phyloP scores from a whole-genome alignment of 2,888 invertebrate genomes.

The Caenorhabditis drosophilae region DNA sequence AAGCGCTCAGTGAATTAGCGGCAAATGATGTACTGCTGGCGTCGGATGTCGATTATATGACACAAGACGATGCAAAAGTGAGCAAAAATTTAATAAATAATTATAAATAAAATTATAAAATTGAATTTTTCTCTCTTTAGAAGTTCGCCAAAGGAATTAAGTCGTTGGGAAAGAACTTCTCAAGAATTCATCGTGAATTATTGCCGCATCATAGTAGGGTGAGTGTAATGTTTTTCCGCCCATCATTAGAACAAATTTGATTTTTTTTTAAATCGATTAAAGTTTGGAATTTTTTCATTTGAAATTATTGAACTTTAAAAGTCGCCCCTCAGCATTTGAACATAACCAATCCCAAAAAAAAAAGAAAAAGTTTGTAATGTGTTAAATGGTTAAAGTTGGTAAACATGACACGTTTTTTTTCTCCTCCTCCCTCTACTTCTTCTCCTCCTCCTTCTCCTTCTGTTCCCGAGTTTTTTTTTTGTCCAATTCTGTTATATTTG shows the following conservation, averaged over 20 bases:
- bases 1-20: constrained; percentile 79
- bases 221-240: constrained; percentile 18
- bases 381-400: too few species aligned
- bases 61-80: constrained; percentile 61
- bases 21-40: constrained; percentile 55
- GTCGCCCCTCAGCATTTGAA: background rate
- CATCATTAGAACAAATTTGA: background rate
- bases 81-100: too few species aligned
- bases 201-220: constrained; percentile 93
- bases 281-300: background rate
- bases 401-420: constrained; percentile 37
- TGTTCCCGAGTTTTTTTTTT: constrained; percentile 11
- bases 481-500: constrained; percentile 9
- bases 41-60: constrained; percentile 58
- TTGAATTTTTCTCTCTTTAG: constrained; percentile 1
- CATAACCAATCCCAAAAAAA: constrained; percentile 2
- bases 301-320: background rate
- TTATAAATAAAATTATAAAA: background rate
- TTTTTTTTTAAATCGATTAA: background rate
- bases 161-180: constrained; percentile 98
- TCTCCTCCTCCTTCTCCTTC: constrained; percentile 5
- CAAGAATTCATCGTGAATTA: constrained; percentile 92
- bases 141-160: constrained; percentile 93
- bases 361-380: too few species aligned
- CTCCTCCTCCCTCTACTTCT: constrained; percentile 6